Evolutionary conservation across 1,140 invertebrate species (phyloP).

Genomic region (Tetragnatha versicolor): DNA sequence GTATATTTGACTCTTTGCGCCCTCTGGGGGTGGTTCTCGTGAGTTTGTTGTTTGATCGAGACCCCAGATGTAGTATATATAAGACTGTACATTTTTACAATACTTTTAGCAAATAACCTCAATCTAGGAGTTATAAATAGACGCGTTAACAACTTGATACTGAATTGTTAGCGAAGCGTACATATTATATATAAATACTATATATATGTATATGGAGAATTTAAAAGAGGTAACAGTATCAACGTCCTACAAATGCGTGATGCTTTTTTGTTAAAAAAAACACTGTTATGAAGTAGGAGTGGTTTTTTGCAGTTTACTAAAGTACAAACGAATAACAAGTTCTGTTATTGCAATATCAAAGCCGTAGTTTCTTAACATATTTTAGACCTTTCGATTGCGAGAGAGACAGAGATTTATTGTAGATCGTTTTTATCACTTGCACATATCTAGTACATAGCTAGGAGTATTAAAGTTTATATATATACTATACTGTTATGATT

Average conservation of each 20-base stretch:
- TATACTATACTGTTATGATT: slow-evolving; percentile 54
- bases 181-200: no score
- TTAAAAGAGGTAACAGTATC: no score
- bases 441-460: slow-evolving; percentile 55
- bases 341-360: slow-evolving; percentile 56
- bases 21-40: slow-evolving; percentile 5
- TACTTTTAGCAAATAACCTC: slow-evolving; percentile 52
- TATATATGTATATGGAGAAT: slow-evolving; percentile 49
- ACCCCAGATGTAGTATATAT: slow-evolving; percentile 35
- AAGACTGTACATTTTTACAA: slow-evolving; percentile 44
- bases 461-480: slow-evolving; percentile 56
- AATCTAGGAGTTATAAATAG: slow-evolving; percentile 50
- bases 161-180: slow-evolving; percentile 50
- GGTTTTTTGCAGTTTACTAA: slow-evolving; percentile 54
- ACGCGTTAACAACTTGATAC: slow-evolving; percentile 52
- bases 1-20: slow-evolving; percentile 37
- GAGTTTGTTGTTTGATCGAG: slow-evolving; percentile 27
- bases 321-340: slow-evolving; percentile 56
- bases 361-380: slow-evolving; percentile 53
- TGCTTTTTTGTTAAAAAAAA: slow-evolving; percentile 53
- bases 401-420: slow-evolving; percentile 42
- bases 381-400: slow-evolving; percentile 51
- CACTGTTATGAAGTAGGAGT: slow-evolving; percentile 48
- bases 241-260: slow-evolving; percentile 52
- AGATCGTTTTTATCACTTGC: slow-evolving; percentile 56